Conservation (phyloP, 2,113 vertebrate genomes). For the Tupaia chinensis region DNA sequence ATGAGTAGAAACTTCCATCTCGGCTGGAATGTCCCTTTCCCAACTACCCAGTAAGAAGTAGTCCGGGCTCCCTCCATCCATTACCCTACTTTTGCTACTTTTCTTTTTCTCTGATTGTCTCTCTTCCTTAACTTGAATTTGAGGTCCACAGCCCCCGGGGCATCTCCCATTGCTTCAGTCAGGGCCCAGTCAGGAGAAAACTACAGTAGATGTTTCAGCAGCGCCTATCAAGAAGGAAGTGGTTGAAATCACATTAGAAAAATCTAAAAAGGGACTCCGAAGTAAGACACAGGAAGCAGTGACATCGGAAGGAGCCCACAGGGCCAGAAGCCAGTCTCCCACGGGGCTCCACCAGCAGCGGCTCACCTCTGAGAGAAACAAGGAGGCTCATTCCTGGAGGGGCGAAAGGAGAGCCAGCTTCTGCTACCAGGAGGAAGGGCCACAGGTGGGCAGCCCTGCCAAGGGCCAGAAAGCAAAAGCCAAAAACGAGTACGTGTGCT, state of each 20-base stretch:
- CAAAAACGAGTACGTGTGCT: not conserved
- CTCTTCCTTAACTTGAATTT: not conserved
- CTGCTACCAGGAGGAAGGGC: not conserved
- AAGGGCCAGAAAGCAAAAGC: not conserved
- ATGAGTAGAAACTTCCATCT: not conserved
- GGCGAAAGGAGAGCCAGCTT: not conserved
- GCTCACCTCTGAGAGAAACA: not conserved
- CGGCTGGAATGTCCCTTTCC: not conserved
- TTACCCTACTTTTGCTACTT: not conserved
- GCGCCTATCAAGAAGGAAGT: not conserved
- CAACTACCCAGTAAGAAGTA: not conserved
- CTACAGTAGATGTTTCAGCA: not conserved
- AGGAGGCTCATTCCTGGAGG: not conserved
- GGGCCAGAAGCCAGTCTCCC: too few relatives aligned
- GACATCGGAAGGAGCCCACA: not conserved
- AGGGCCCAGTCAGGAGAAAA: not conserved
- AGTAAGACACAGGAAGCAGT: not conserved
- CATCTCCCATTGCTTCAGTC: not conserved
- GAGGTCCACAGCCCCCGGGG: not conserved
- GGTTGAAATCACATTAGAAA: not conserved
- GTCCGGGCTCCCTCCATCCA: not conserved
- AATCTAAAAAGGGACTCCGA: not conserved
- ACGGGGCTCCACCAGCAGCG: fast-evolving
- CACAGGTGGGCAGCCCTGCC: not conserved
- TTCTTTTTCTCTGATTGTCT: not conserved